Conservation (phyloP, 2,888 invertebrate species). For the Sesamia inferens region DNA sequence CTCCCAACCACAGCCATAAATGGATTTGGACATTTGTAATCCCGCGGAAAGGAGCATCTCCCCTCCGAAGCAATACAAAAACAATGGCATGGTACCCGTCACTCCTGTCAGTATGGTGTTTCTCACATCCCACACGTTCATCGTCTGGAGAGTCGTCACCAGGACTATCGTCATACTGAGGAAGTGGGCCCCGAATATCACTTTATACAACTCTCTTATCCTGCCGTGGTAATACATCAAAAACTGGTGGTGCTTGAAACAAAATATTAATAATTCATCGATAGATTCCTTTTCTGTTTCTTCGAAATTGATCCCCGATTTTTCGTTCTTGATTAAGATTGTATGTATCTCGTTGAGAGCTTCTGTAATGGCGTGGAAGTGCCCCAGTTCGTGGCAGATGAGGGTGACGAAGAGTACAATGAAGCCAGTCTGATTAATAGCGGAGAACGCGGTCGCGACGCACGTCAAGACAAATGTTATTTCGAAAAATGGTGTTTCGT, state of each 20-base stretch:
- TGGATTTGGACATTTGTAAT: slow-evolving; percentile 68
- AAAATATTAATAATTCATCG: slow-evolving; percentile 70
- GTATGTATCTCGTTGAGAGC: slow-evolving; percentile 69
- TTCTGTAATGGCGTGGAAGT: slow-evolving; percentile 75
- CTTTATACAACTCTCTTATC: slow-evolving; percentile 71
- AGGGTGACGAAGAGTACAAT: slow-evolving; percentile 76
- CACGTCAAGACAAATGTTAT: slow-evolving; percentile 71
- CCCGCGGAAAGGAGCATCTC: slow-evolving; percentile 75
- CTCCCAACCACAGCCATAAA: slow-evolving; percentile 78
- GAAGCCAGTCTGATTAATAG: slow-evolving; percentile 79
- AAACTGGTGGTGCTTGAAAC: slow-evolving; percentile 77
- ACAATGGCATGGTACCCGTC: slow-evolving; percentile 75
- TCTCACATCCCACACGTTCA: slow-evolving; percentile 75
- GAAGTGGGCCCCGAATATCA: slow-evolving; percentile 77
- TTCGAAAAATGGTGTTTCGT: slow-evolving; percentile 77
- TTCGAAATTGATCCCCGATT: slow-evolving; percentile 25
- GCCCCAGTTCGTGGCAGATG: slow-evolving; percentile 75
- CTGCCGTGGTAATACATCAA: slow-evolving; percentile 71
- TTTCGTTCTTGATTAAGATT: slow-evolving; percentile 48
- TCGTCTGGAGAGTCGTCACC: slow-evolving; percentile 78
- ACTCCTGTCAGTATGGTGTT: slow-evolving; percentile 75
- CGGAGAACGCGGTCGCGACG: slow-evolving; percentile 74
- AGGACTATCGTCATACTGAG: slow-evolving; percentile 76
- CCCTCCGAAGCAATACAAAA: slow-evolving; percentile 80
- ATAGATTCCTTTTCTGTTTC: slow-evolving; percentile 49